Base-by-base conservation (phyloP, 2,888 invertebrate genomes). In the Eilema griseolum region DNA sequence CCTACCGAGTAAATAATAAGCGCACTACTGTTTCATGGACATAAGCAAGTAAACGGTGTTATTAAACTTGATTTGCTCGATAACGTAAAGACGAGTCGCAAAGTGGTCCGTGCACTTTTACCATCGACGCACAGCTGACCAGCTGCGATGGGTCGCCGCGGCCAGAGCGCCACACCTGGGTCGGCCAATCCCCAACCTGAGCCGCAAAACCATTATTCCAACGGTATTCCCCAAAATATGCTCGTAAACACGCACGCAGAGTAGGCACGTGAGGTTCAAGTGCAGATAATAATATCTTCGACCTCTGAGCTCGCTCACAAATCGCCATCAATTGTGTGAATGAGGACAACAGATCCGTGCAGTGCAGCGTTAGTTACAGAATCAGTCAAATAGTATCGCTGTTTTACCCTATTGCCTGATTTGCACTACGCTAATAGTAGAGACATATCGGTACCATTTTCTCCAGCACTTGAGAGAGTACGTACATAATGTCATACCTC, bases 51-150 rank as follows among this genome's bases (percentile, higher is more conserved):
- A 52, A 52, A 61, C 37, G 33, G 31, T 16, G n/a, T 33, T 24
- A 37, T 37, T 61, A 16, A n/a, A 23, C 16, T 26, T 14, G 63
- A 20, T 14, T 63, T 41, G 41, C 14, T 26, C 37, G 10, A 60
- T 28, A 31, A 61, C 72, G 66, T 67, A 67, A 61, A 69, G 66
- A 56, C 61, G 24, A 60, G 72, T 37, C 61, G 56, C 23, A 46
- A 67, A 72, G 68, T 60, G 69, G 74, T 71, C 66, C 23, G 75
- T 60, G 66, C 77, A 76, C 76, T 74, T 76, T 78, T 79, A 74
- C 75, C 73, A 71, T 76, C 76, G 65, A 56, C 57, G 63, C 11
- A 37, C 7, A 24, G 41, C 0, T 46, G 20, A 46, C 3, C 46
- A 46, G 46, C 3, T 31, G 26, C 16, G 14, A 16, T 26, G 24